Evolutionary conservation across 1,140 invertebrate species (phyloP).

Genomic region (Branchinecta lynchi): DNA sequence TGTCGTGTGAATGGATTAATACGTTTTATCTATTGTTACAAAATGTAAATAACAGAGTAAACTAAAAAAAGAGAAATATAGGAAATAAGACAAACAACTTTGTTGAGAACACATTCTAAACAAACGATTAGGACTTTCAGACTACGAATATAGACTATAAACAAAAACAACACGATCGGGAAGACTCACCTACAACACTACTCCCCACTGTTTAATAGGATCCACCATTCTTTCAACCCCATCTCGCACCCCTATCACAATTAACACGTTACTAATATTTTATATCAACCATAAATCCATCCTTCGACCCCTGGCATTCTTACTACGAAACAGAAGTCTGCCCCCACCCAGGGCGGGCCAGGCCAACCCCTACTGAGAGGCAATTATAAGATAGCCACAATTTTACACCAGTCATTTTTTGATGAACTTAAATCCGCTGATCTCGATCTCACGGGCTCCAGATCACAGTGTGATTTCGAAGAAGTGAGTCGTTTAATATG

Average conservation of each 20-base stretch:
- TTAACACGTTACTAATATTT: conserved; percentile 1
- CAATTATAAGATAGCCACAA: background rate
- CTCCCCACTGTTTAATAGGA: too few relatives aligned
- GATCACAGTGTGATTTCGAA: background rate
- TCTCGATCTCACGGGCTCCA: background rate
- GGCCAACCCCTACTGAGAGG: background rate
- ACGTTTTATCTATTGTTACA: too few relatives aligned
- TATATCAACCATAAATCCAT: conserved; percentile 3
- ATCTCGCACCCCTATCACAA: background rate
- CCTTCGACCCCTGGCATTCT: background rate
- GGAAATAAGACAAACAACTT: too few relatives aligned
- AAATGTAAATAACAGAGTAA: too few relatives aligned
- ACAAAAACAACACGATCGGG: too few relatives aligned
- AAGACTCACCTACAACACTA: too few relatives aligned
- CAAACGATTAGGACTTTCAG: too few relatives aligned
- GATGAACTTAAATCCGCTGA: background rate
- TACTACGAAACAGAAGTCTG: conserved; percentile 6
- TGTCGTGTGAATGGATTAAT: too few relatives aligned
- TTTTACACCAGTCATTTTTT: conserved; percentile 11
- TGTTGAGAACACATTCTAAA: too few relatives aligned
- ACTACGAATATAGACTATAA: too few relatives aligned
- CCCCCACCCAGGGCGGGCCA: background rate
- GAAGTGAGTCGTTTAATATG: background rate
- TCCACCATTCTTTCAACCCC: background rate
- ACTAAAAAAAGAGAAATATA: too few relatives aligned